Conservation (phyloP, 2,888 invertebrate genomes). For the Cryptocephalus moraei region DNA sequence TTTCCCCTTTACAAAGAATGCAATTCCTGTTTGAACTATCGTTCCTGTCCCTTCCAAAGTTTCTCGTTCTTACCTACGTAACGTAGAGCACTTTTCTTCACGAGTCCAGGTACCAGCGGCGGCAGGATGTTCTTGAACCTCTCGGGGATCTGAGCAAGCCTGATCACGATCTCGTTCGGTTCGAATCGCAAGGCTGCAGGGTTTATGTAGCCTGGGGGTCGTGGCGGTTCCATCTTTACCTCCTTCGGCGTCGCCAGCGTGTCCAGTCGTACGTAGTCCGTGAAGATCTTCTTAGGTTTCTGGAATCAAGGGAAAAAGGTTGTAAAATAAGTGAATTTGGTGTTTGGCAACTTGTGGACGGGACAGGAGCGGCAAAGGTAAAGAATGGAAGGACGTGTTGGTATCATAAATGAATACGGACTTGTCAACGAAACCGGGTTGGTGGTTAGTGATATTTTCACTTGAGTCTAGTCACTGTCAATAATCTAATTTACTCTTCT, state of each 20-base stretch:
- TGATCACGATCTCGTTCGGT: slow-evolving; percentile 18
- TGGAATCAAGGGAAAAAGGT: background rate
- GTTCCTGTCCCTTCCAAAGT: background rate
- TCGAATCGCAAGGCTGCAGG: slow-evolving; percentile 19
- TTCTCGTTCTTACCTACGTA: slow-evolving; percentile 14
- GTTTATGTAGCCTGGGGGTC: slow-evolving; percentile 10
- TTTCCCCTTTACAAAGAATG: no score
- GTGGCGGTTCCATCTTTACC: slow-evolving; percentile 8
- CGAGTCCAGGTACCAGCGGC: slow-evolving; percentile 17
- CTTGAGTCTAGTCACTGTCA: no score
- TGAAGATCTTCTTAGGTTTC: slow-evolving; percentile 16
- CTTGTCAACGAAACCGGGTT: no score
- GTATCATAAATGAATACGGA: no score
- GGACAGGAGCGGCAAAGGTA: no score
- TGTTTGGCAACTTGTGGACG: no score
- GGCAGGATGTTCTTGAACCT: slow-evolving; percentile 14
- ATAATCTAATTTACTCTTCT: no score
- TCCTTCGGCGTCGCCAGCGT: slow-evolving; percentile 19
- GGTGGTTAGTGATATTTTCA: no score
- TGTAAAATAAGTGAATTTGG: no score
- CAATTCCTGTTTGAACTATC: no score
- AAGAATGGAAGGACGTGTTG: no score
- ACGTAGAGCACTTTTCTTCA: slow-evolving; percentile 16
- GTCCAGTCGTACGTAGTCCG: slow-evolving; percentile 14
- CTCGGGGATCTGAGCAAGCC: slow-evolving; percentile 16